Base-by-base conservation (phyloP, 2,113 vertebrate species). In the Tychaedon coryphoeus region DNA sequence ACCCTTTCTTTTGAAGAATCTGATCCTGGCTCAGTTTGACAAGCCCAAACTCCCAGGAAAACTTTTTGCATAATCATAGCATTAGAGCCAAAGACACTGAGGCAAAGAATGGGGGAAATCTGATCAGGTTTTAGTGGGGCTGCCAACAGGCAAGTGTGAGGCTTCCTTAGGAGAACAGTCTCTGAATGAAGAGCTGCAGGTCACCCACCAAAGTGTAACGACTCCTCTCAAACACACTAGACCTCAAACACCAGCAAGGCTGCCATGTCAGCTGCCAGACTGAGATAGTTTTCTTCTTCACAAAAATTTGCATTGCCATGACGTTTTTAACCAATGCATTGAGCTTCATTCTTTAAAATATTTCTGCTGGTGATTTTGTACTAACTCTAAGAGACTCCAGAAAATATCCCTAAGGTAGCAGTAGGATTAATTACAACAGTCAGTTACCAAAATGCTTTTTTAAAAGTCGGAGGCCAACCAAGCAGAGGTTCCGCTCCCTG, bases 151-250 rank as follows among this genome's bases (percentile, higher is more conserved):
- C 42, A 85, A 61, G 10, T 7, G 4, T 1, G 22, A 56, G 66
- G 31, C 57, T 53, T 72, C 28, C 80, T 57, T 5, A 6, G 16
- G 34, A 71, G 56, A 64, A 4, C 1, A 6, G 13, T 43, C 19
- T 84, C 43, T 60, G 38, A 43, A 66, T 4, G 5, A 56, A 56
- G 64, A 80, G 12, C 26, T 60, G 54, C 33, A 56, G 58, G 34
- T 71, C 95, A 84, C 50, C 40, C 48, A 50, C 10, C 29, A 16
- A 19, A 1, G 0, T 7, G 28, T n/a, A 67, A 53, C 0, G 0
- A 40, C 29, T 53, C 14, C 29, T 66, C 19, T 45, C 17, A 19
- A 73, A 47, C 4, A 8, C 64, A 51, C 18, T 28, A 31, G 20
- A 56, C 42, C 54, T 47, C 56, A 45, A 58, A 43, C n/a, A 26